Evolutionary conservation across 37 sponge, comb jelly and placozoan species (phyloP).

Genomic region (Aphrocallistes beatrix): DNA sequence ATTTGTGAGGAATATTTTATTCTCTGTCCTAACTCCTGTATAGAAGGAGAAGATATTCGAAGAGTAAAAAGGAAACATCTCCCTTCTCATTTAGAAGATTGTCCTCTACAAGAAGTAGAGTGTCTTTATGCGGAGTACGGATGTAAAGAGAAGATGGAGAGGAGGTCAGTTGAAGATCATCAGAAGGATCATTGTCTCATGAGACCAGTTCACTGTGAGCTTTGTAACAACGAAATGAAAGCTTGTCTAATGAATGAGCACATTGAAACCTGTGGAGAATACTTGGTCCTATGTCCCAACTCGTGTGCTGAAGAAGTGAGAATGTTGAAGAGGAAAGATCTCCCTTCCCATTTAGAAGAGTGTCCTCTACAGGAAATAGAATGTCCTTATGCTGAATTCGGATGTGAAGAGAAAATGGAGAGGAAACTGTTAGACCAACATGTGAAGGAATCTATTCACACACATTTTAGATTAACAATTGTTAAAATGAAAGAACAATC

Average conservation of each 20-base stretch:
- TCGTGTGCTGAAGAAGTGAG: neutral
- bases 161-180: neutral
- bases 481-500: neutral
- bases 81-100: neutral
- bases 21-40: neutral
- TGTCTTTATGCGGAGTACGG: no score
- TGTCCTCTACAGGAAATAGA: neutral
- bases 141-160: neutral
- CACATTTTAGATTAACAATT: neutral
- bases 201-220: neutral
- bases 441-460: neutral
- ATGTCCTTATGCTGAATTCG: neutral
- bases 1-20: neutral
- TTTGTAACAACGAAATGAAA: neutral
- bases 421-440: neutral
- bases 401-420: neutral
- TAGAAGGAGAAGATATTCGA: no score
- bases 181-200: neutral
- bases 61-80: neutral
- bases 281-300: neutral
- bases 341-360: neutral
- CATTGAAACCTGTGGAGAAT: neutral
- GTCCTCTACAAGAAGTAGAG: neutral
- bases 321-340: neutral
- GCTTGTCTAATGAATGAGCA: neutral